Base-by-base conservation (phyloP, 2,888 invertebrate genomes). In the Hypomecis atomaria region DNA sequence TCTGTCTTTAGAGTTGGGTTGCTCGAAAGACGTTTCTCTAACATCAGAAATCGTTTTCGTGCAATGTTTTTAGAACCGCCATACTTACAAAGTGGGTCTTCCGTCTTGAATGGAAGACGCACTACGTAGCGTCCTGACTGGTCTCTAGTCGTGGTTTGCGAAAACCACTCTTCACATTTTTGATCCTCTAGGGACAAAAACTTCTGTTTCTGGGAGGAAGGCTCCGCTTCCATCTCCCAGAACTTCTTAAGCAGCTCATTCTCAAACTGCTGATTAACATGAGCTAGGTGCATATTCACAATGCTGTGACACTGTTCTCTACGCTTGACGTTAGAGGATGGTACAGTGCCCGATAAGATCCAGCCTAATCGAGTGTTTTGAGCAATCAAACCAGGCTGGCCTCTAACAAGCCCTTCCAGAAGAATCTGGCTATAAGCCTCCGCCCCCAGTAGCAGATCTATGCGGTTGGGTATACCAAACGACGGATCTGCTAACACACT, bases 181-280 rank as follows among this genome's bases (percentile, higher is more conserved):
- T 43, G 5, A 43, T 43, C 43, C 43, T 43, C n/a, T 9, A 43
- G 10, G n/a, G 43, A 9, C 9, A 43, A 43, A n/a, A 5, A 4
- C 9, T 43, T 43, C 9, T 10, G n/a, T 43, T 43, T 43, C 43
- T 9, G n/a, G 10, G 43, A n/a, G n/a, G 43, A n/a, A 10, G 43
- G n/a, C 7, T 43, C n/a, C n/a, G 10, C 5, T 43, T 43, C n/a
- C 43, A 43, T 43, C 43, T 43, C n/a, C 10, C 43, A 10, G 43
- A 43, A 43, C 43, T n/a, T 43, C 43, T 43, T 43, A 5, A 43
- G 10, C 43, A 43, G 43, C 10, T 43, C 43, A n/a, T 43, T n/a
- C n/a, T 43, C 43, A n/a, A 43, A 43, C 10, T 43, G 43, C 9
- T 43, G 43, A n/a, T 43, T 43, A n/a, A n/a, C 43, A 43, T 43